Evolutionary conservation across 2,797 vertebrate species (phyloP), one percentile per base, ranked within the genome.

Genomic region (Miichthys miiuy): DNA sequence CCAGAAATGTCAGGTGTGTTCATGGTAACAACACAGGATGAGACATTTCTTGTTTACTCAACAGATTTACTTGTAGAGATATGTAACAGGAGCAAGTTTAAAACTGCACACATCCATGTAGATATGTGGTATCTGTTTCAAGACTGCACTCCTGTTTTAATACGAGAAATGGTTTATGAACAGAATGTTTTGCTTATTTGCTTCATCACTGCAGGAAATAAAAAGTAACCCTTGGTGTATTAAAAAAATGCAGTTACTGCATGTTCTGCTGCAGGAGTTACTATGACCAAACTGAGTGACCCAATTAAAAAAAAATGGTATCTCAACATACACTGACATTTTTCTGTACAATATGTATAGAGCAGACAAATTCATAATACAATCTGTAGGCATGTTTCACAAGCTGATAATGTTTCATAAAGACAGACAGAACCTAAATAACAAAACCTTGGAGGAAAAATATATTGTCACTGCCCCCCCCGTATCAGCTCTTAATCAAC

Each of bases 361-460:
- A 80, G 56, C 12, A 64, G 18, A 47, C 34, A 61, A 48, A 75
- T 34, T 14, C 6, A 18, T 2, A 14, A 7, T 20, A 79, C 25
- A 74, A 61, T 73, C 63, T 23, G 9, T 27, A 34, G 46, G 47
- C 68, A 4, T 11, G 47, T 67, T 52, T 56, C 0, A 5, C 6
- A 57, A 76, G 56, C 6, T 57, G 46, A 69, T 75, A 74, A 57
- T 38, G 60, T 23, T 41, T 60, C 2, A 1, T 48, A 41, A 76
- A 75, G 42, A 50, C 16, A 58, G 50, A 79, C 10, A 46, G 12
- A 75, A 65, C 1, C 0, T 0, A 56, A 75, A 68, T 12, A 81
- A 86, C 7, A 65, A 56, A 78, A 70, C 23, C 21, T 69, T 38
- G 11, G 9, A 27, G 21, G n/a, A 27, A 62, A 54, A 69, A 69